These are phyloP conservation scores for Nymphalis urticae DNA, from an alignment of 2,888 invertebrate species.

Conservation along the genomic window DNA sequence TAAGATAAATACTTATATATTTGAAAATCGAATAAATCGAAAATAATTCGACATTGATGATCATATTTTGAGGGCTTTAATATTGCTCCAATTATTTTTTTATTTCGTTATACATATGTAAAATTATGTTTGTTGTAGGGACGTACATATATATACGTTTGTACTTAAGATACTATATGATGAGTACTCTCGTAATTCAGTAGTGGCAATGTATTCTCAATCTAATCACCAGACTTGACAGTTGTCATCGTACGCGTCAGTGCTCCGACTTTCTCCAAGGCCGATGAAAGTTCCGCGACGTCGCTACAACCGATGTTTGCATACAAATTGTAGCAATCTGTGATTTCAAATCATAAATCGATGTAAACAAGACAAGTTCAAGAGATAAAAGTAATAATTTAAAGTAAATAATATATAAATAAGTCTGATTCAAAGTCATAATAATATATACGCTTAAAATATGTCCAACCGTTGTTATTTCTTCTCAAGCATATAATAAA, in stretches of 20 bases:
- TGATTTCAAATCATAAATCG: constrained; percentile 43
- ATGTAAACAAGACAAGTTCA: constrained; percentile 21
- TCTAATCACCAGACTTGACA: constrained; percentile 41
- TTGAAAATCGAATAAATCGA: not conserved
- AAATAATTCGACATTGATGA: not conserved
- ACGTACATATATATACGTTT: too few relatives aligned
- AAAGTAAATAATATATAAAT: not conserved
- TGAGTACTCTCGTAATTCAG: not conserved
- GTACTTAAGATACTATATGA: too few relatives aligned
- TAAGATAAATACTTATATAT: not conserved
- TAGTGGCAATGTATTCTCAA: constrained; percentile 10
- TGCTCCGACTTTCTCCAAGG: constrained; percentile 73
- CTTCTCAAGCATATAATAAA: too few relatives aligned
- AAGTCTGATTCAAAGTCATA: not conserved
- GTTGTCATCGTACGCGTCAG: constrained; percentile 60
- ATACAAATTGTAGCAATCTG: constrained; percentile 57
- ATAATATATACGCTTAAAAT: not conserved
- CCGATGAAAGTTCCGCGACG: constrained; percentile 69
- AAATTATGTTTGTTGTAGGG: too few relatives aligned
- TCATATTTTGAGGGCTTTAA: not conserved
- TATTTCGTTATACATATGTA: too few relatives aligned
- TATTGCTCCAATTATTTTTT: too few relatives aligned
- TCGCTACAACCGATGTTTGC: constrained; percentile 52
- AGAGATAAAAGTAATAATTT: not conserved
- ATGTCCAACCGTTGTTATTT: too few relatives aligned